These are phyloP conservation scores for Neostethus bicornis DNA, from an alignment of 2,797 vertebrate species.

Conservation along the genomic window DNA sequence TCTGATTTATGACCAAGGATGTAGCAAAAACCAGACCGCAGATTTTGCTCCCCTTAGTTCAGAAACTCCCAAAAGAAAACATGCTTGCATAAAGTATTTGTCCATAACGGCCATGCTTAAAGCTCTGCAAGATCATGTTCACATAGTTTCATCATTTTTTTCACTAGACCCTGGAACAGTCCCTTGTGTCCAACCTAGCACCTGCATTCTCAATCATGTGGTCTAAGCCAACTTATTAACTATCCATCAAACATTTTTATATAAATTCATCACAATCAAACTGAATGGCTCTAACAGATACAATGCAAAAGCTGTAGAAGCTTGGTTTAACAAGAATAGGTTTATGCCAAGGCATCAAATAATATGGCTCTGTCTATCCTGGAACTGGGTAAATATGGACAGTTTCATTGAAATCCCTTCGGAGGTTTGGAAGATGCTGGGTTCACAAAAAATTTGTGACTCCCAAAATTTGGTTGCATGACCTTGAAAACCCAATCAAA, in stretches of 20 bases:
- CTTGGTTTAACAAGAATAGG: conserved; percentile 12
- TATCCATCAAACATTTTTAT: conserved; percentile 45
- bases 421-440: too few species aligned
- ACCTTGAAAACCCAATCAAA: too few species aligned
- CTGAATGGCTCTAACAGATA: conserved; percentile 57
- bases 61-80: conserved; percentile 47
- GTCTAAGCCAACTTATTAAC: conserved; percentile 38
- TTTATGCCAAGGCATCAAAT: too few species aligned
- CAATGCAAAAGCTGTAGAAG: not conserved
- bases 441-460: too few species aligned
- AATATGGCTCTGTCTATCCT: too few species aligned
- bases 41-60: conserved; percentile 37
- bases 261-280: conserved; percentile 56
- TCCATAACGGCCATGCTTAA: conserved; percentile 32
- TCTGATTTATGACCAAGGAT: conserved; percentile 73
- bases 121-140: conserved; percentile 41
- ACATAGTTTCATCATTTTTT: conserved; percentile 48
- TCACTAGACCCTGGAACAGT: conserved; percentile 32
- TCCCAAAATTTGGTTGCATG: too few species aligned
- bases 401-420: too few species aligned
- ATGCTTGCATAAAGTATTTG: conserved; percentile 50
- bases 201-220: conserved; percentile 60
- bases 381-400: too few species aligned
- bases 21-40: conserved; percentile 43
- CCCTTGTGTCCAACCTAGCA: conserved; percentile 42